Base-by-base conservation (phyloP, 2,888 invertebrate species). In the Melinaea menophilus region DNA sequence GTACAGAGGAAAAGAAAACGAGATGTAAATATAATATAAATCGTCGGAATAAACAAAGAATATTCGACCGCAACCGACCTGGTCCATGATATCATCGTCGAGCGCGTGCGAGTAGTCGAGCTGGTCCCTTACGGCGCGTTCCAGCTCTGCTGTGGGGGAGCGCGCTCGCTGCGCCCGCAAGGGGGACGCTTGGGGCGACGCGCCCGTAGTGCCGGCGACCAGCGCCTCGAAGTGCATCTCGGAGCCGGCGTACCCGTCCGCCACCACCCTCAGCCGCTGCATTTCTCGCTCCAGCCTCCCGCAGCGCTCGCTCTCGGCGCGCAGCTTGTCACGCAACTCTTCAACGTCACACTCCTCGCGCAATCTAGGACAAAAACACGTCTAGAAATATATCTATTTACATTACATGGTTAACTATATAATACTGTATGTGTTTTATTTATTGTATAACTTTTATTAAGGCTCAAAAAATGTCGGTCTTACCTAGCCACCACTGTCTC, bases 121-220 rank as follows among this genome's bases (percentile, higher is more conserved):
- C 76, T 88, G 86, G 75, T 84, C 84, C 0, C 87, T 67, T 63
- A 90, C 72, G 3, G 88, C 89, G 0, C 84, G 79, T 79, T 90
- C 90, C 67, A 90, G 78, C 76, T 90, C 90, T 0, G 86, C 86
- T 1, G 90, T 90, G 70, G 90, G 90, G 0, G 90, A 90, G 61
- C 89, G 83, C 51, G 72, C 66, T 33, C 74, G 64, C 31, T 61
- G 22, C 33, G 54, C 62, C 31, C 56, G 57, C 54, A 48, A 7
- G 3, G 41, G 41, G 41, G 41, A 41, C 41, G 41, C 41, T 11
- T 11, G 41, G 2, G 41, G 41, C 9, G 41, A 41, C 2, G 41
- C 41, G 41, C 41, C 9, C 2, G 7, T 41, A 9, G 2, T 11
- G 3, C 9, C 41, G 41, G 7, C 41, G 9, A 41, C 7, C 41